Conservation (phyloP, 2,113 vertebrate genomes). For the Poecilia latipinna region DNA sequence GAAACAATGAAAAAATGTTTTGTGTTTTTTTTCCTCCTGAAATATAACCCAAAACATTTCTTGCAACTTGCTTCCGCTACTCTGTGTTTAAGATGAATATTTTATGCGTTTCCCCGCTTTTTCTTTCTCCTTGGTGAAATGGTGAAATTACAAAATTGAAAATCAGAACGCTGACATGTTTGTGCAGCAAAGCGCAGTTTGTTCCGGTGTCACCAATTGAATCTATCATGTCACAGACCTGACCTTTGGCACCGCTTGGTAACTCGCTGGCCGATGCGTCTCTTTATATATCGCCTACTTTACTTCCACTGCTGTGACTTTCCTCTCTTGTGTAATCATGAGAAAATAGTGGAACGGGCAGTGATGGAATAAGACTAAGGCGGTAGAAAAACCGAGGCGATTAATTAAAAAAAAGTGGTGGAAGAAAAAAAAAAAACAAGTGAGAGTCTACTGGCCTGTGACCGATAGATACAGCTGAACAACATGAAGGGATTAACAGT, state of each 20-base stretch:
- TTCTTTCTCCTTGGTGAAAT: not conserved
- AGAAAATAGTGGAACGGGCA: slow-evolving; percentile 48
- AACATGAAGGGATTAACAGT: slow-evolving; percentile 48
- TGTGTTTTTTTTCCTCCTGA: not conserved
- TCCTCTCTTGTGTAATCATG: slow-evolving; percentile 53
- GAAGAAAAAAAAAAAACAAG: slow-evolving; percentile 31
- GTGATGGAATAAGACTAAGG: slow-evolving; percentile 30
- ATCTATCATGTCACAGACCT: slow-evolving; percentile 9
- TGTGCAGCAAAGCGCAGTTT: not conserved
- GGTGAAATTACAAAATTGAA: not conserved
- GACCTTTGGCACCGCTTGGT: slow-evolving; percentile 39
- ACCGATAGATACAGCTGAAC: slow-evolving; percentile 56
- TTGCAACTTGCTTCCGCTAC: not conserved
- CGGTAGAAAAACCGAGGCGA: slow-evolving; percentile 53
- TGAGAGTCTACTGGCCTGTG: slow-evolving; percentile 56
- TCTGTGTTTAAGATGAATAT: not conserved
- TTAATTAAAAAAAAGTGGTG: slow-evolving; percentile 70
- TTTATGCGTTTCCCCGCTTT: not conserved
- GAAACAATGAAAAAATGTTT: not conserved
- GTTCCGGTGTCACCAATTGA: slow-evolving; percentile 16
- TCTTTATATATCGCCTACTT: slow-evolving; percentile 25
- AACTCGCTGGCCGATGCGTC: slow-evolving; percentile 14
- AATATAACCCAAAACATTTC: not conserved
- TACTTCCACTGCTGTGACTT: slow-evolving; percentile 1
- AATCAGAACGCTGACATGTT: not conserved